Evolutionary conservation across 2,888 invertebrate genomes (phyloP).

Genomic region (Syritta pipiens): DNA sequence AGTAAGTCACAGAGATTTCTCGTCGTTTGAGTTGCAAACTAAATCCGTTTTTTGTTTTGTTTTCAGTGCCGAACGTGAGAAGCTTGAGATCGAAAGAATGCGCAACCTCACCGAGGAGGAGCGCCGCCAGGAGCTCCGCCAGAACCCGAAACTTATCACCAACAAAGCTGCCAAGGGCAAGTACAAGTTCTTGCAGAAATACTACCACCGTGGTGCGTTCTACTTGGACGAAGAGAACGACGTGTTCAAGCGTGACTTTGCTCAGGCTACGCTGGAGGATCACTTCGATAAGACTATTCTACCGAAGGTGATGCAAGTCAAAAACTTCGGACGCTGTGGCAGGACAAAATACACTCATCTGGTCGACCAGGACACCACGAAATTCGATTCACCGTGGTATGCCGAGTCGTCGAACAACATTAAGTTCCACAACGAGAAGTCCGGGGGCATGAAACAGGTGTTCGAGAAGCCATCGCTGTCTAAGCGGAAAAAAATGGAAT

Average conservation of each 20-base stretch:
- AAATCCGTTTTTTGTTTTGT: neutral
- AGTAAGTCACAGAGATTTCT: conserved; percentile 82
- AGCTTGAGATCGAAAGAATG: conserved; percentile 92
- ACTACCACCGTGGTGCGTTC: conserved; percentile 99
- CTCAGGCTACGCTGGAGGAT: conserved; percentile 97
- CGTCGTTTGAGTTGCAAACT: neutral
- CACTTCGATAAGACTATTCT: conserved; percentile 99
- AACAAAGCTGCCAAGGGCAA: conserved; percentile 98
- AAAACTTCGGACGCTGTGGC: conserved; percentile 99
- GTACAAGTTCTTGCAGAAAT: conserved; percentile 99
- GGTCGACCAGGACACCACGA: conserved; percentile 99
- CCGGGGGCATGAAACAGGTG: conserved; percentile 95
- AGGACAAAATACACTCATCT: conserved; percentile 99
- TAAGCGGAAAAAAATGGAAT: conserved; percentile 77
- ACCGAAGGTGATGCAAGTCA: conserved; percentile 99
- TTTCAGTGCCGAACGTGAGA: conserved; percentile 90
- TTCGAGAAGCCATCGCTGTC: conserved; percentile 90
- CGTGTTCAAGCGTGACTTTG: conserved; percentile 95
- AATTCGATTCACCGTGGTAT: conserved; percentile 98
- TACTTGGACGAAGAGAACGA: conserved; percentile 96
- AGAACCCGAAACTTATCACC: conserved; percentile 94
- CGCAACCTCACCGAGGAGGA: conserved; percentile 98
- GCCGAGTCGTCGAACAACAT: conserved; percentile 93
- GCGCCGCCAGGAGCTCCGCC: conserved; percentile 90
- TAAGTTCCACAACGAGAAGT: conserved; percentile 91